Evolutionary conservation across 2,888 invertebrate species (phyloP).

Genomic region (Melipona bicolor): DNA sequence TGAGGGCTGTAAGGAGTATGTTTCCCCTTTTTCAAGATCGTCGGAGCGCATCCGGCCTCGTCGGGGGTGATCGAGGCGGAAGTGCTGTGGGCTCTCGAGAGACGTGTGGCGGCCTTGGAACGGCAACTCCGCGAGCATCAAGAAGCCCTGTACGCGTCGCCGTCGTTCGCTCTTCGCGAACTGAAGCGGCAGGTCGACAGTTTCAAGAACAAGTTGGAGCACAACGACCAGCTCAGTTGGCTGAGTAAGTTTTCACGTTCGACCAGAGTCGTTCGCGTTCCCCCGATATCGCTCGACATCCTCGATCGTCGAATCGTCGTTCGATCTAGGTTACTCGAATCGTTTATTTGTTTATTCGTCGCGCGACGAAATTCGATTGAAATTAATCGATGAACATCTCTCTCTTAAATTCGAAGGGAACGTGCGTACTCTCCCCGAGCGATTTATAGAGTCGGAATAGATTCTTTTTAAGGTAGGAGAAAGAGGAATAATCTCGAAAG

Average conservation of each 20-base stretch:
- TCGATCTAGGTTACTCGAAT: no score
- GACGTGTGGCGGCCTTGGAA: conserved; percentile 86
- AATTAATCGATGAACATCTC: no score
- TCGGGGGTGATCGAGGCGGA: conserved; percentile 85
- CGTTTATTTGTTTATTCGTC: no score
- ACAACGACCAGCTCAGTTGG: conserved; percentile 87
- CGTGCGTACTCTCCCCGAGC: no score
- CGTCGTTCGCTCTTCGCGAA: conserved; percentile 86
- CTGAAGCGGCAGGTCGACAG: conserved; percentile 87
- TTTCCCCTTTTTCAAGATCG: conserved; percentile 74
- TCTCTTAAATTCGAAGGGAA: no score
- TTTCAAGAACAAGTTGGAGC: conserved; percentile 87
- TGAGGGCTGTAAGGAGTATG: conserved; percentile 5
- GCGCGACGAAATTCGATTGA: no score
- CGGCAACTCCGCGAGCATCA: conserved; percentile 84
- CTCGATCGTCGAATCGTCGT: no score
- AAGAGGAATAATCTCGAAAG: background rate
- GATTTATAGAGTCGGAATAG: no score
- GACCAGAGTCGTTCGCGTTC: no score
- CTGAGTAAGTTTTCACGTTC: conserved; percentile 84
- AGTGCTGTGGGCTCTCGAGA: conserved; percentile 85
- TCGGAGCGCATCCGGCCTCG: conserved; percentile 81
- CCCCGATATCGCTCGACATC: no score
- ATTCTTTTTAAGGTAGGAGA: background rate
- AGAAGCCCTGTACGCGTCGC: conserved; percentile 85